These are phyloP conservation scores for Spodoptera litura DNA, from an alignment of 1,140 invertebrate species.

Conservation along the genomic window DNA sequence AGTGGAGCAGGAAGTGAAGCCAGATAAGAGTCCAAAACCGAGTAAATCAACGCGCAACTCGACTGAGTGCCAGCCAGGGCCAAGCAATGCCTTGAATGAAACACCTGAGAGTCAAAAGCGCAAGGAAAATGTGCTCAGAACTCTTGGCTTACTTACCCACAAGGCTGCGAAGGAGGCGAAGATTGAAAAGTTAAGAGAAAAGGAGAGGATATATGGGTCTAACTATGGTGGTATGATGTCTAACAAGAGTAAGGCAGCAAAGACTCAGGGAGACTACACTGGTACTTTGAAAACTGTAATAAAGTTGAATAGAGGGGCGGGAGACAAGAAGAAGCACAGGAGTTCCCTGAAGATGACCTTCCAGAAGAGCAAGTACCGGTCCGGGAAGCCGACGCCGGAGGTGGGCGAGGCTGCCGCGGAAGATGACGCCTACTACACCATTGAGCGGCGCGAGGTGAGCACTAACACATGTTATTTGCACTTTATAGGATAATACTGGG, in stretches of 20 bases:
- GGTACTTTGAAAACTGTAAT: conserved; percentile 93
- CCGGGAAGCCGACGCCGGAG: conserved; percentile 84
- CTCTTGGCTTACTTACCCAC: conserved; percentile 88
- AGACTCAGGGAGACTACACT: conserved; percentile 87
- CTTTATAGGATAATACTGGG: not conserved
- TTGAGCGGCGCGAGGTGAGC: conserved; percentile 90
- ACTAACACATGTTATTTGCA: conserved; percentile 35
- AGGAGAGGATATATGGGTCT: conserved; percentile 87
- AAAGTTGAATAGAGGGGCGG: conserved; percentile 87
- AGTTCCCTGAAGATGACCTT: conserved; percentile 93
- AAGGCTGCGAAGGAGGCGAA: conserved; percentile 87
- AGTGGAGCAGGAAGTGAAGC: conserved; percentile 47
- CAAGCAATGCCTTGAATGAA: conserved; percentile 77
- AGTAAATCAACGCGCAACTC: conserved; percentile 70
- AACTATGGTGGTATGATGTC: conserved; percentile 79
- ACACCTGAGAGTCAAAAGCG: conserved; percentile 86
- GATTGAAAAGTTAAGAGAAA: conserved; percentile 86
- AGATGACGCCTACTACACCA: conserved; percentile 90
- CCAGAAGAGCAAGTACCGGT: conserved; percentile 90
- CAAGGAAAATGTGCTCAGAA: conserved; percentile 89
- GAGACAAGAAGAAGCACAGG: conserved; percentile 86
- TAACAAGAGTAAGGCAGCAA: conserved; percentile 84
- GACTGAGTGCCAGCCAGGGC: conserved; percentile 68
- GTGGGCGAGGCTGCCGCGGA: conserved; percentile 85
- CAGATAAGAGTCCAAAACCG: conserved; percentile 58